Evolutionary conservation across 2,113 vertebrate genomes (phyloP), one percentile per base, ranked within the genome.

Genomic region (Silurus meridionalis): DNA sequence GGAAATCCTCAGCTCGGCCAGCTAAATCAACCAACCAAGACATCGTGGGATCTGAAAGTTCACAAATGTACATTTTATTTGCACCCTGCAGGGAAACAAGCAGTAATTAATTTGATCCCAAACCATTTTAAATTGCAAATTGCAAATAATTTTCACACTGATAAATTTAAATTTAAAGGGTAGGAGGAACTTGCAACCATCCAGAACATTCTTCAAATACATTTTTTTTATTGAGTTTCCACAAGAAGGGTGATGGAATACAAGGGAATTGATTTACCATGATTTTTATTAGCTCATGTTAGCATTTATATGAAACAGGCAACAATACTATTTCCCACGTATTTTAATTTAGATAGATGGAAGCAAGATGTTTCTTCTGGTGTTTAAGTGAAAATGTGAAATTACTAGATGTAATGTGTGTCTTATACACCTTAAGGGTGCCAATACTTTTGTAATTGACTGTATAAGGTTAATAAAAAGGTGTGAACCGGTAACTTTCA

Each of bases 21-120:
- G 98, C 98, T 0, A 99, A 92, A 86, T 98, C 98, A 79, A 94
- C 87, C 89, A 99, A 93, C 98, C 98, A 99, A 90, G 98, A 98
- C 98, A 99, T 99, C 89, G 92, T 92, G 91, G n/a, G 53, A 19
- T 71, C 86, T 50, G 61, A 71, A 79, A 61, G 9, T 37, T 37
- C 37, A 37, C 57, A 60, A 60, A 78, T 28, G 6, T 9, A 72
- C 15, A 72, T 23, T 52, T 74, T 48, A 48, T 48, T 48, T 3
- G 74, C 50, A 77, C 50, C 5, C 23, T 55, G n/a, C 14, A 50
- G 48, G 3, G 23, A 21, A 14, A 77, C 13, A 6, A 55, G n/a
- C 13, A 25, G 5, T 25, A 25, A 78, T 15, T 25, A 50, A 50
- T n/a, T 77, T 77, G 6, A 55, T 14, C 21, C 5, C 23, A 25